Evolutionary conservation across 2,797 vertebrate genomes (phyloP).

Genomic region (Sorex maritimensis): DNA sequence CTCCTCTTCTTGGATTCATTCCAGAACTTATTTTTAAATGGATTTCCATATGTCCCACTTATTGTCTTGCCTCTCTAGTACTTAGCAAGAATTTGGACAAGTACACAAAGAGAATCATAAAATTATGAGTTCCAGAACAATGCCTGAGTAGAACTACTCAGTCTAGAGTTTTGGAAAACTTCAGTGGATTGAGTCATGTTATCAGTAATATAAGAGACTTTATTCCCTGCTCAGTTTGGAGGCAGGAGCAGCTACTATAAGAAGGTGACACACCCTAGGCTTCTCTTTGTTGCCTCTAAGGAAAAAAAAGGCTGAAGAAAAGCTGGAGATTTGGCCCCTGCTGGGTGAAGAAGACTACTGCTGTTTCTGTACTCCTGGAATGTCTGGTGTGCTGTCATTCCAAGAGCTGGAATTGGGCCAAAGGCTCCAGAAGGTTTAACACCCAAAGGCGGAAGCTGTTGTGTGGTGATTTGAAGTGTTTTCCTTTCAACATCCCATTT

Average conservation of each 20-base stretch:
- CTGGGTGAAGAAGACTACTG: slow-evolving; percentile 40
- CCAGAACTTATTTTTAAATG: slow-evolving; percentile 66
- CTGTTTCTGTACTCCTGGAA: neutral
- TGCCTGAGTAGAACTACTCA: neutral
- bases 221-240: slow-evolving; percentile 3
- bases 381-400: neutral
- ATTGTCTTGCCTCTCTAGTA: slow-evolving; percentile 46
- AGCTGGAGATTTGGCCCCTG: neutral
- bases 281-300: slow-evolving; percentile 10
- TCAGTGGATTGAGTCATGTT: too few species aligned
- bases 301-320: neutral
- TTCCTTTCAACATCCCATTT: slow-evolving; percentile 29
- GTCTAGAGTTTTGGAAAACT: slow-evolving; percentile 15
- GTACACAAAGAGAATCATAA: slow-evolving; percentile 27
- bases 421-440: neutral
- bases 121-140: slow-evolving; percentile 11
- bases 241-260: neutral
- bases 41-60: neutral
- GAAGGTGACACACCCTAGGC: neutral
- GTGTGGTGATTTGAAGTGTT: slow-evolving; percentile 35
- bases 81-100: neutral
- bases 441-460: neutral
- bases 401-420: neutral
- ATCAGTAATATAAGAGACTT: neutral
- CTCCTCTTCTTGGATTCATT: slow-evolving; percentile 59